Evolutionary conservation across 2,113 vertebrate species (phyloP).

Genomic region (Odobenus rosmarus): DNA sequence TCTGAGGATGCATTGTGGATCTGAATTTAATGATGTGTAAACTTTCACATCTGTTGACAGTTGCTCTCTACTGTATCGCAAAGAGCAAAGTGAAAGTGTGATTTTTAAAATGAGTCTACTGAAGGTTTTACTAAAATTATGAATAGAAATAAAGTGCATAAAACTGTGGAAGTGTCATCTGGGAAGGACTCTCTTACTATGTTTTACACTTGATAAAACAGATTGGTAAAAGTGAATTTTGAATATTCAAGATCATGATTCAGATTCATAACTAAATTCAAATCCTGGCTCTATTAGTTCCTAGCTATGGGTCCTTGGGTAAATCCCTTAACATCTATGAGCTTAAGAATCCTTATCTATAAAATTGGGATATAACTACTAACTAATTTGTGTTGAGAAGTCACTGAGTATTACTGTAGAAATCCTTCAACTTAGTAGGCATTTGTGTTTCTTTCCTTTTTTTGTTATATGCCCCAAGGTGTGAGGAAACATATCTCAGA

Average conservation of each 20-base stretch:
- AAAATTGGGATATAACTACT: not conserved
- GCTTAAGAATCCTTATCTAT: not conserved
- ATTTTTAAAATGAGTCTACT: conserved; percentile 43
- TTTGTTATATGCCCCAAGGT: not conserved
- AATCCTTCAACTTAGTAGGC: not conserved
- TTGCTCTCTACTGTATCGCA: conserved; percentile 58
- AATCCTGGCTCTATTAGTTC: not conserved
- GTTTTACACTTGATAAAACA: not conserved
- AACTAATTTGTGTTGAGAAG: not conserved
- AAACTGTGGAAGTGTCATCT: not conserved
- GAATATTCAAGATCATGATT: not conserved
- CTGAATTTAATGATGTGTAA: conserved; percentile 84
- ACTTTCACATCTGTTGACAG: conserved; percentile 80
- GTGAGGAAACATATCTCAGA: not conserved
- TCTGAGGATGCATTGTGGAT: conserved; percentile 54
- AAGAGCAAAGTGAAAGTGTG: conserved; percentile 43
- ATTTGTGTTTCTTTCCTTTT: not conserved
- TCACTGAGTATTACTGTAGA: not conserved
- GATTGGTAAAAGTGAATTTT: not conserved
- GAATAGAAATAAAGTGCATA: not conserved
- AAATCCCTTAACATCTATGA: not conserved
- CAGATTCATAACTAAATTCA: not conserved
- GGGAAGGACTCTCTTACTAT: not conserved
- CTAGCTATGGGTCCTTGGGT: not conserved
- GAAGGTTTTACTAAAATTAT: conserved; percentile 59